These are phyloP conservation scores for Tyria jacobaeae DNA, from an alignment of 2,888 invertebrate species.

Conservation along the genomic window DNA sequence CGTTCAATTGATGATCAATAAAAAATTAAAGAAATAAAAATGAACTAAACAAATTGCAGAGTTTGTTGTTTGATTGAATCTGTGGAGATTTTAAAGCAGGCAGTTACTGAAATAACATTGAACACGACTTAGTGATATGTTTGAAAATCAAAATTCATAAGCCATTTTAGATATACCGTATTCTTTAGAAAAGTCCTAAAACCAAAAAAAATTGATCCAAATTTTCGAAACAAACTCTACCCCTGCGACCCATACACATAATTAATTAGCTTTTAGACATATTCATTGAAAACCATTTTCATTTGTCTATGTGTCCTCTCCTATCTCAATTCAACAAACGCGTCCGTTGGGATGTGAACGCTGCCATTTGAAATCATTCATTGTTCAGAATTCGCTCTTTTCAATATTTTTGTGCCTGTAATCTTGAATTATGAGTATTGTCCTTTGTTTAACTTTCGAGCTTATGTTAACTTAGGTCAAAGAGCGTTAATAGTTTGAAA, in stretches of 20 bases:
- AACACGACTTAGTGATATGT: too few species aligned
- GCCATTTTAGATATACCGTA: background rate
- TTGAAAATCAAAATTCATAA: too few species aligned
- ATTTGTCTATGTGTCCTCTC: conserved; percentile 33
- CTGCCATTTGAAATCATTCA: conserved; percentile 17
- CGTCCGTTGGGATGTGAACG: conserved; percentile 28
- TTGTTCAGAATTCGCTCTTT: conserved; percentile 11
- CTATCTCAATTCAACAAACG: conserved; percentile 33
- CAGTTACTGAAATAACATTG: too few species aligned
- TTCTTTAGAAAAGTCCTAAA: background rate
- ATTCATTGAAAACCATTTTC: conserved; percentile 30
- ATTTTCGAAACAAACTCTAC: conserved; percentile 24
- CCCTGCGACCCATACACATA: conserved; percentile 38
- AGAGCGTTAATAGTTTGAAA: too few species aligned
- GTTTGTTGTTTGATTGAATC: too few species aligned
- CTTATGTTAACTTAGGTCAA: background rate
- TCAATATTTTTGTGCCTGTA: background rate
- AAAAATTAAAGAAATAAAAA: too few species aligned
- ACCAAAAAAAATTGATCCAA: conserved; percentile 23
- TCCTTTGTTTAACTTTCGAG: background rate
- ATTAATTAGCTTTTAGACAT: conserved; percentile 40
- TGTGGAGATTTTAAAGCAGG: too few species aligned
- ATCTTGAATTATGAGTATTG: background rate
- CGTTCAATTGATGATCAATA: too few species aligned
- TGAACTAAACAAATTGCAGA: too few species aligned